Percentiles rank a stretch among this genome's conserved stretches.
phyloP scores from a whole-genome alignment of 2,888 invertebrate genomes.

The Caenorhabditis panamensis region DNA sequence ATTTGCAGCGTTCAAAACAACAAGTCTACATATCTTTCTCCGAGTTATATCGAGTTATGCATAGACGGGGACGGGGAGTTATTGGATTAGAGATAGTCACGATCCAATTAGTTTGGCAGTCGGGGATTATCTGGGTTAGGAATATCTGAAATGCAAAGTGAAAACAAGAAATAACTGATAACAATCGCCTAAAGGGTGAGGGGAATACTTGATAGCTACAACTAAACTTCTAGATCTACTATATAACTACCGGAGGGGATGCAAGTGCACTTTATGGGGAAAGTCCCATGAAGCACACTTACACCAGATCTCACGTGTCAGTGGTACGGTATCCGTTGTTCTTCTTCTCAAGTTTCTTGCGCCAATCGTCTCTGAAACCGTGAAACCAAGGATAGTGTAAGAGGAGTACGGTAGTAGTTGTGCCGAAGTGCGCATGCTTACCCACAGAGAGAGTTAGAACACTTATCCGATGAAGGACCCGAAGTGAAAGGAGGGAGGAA shows the following conservation, averaged over 20 bases:
- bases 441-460: conserved; percentile 14
- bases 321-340: conserved; percentile 27
- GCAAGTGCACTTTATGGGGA: neutral
- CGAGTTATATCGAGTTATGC: conserved; percentile 9
- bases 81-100: neutral
- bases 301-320: conserved; percentile 18
- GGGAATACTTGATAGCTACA: neutral
- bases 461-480: neutral
- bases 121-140: neutral
- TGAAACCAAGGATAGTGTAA: conserved; percentile 13
- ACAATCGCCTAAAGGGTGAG: neutral
- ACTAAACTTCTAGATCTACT: conserved; percentile 5
- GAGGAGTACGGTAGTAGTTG: conserved; percentile 11
- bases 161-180: neutral
- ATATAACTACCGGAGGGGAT: neutral
- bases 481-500: neutral
- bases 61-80: conserved; percentile 3
- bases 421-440: conserved; percentile 18
- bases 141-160: neutral
- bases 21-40: neutral
- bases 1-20: conserved; percentile 4
- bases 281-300: neutral
- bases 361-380: conserved; percentile 51
- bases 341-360: conserved; percentile 50
- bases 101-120: neutral